A percentile compares a stretch with the other conserved stretches of the same genome.
Conservation (phyloP, 35 echinoderm and acorn worm species). For the Apostichopus parvimensis region DNA sequence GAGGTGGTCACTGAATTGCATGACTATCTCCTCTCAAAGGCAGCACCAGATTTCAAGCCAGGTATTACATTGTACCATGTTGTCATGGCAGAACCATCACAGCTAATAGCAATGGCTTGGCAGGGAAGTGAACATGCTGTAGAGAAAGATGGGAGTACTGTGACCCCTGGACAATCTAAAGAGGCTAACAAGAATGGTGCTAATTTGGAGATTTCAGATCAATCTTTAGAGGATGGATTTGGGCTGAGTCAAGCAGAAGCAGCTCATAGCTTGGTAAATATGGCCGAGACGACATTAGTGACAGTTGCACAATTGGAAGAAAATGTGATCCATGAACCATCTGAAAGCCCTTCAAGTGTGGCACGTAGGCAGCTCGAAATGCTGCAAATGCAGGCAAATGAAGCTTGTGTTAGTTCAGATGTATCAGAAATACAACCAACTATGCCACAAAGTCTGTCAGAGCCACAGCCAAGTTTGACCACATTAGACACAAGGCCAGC, state of each 20-base stretch:
- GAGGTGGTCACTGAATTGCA: not conserved
- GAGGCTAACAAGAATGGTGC: not conserved
- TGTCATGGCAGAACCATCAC: constrained; percentile 20
- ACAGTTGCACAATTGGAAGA: constrained; percentile 34
- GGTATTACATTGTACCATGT: constrained; percentile 26
- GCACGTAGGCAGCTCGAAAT: not conserved
- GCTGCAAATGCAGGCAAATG: not conserved
- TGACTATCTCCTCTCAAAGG: not conserved
- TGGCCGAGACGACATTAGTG: constrained; percentile 12
- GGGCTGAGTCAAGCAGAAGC: not conserved
- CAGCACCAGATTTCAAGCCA: constrained; percentile 15
- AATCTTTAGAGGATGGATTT: not conserved
- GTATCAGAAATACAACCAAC: not conserved
- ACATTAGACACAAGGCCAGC: not conserved
- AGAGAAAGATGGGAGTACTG: not conserved
- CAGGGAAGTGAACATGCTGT: not conserved
- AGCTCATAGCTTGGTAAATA: not conserved
- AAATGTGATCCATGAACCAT: not conserved
- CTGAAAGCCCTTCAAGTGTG: not conserved
- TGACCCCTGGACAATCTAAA: not conserved
- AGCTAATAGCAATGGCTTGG: constrained; percentile 5
- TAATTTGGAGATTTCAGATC: not conserved
- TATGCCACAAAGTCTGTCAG: constrained; percentile 14
- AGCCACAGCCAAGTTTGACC: not conserved
- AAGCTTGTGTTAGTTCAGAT: not conserved